Base-by-base conservation (phyloP, 2,888 invertebrate genomes). In the Amiota minor region DNA sequence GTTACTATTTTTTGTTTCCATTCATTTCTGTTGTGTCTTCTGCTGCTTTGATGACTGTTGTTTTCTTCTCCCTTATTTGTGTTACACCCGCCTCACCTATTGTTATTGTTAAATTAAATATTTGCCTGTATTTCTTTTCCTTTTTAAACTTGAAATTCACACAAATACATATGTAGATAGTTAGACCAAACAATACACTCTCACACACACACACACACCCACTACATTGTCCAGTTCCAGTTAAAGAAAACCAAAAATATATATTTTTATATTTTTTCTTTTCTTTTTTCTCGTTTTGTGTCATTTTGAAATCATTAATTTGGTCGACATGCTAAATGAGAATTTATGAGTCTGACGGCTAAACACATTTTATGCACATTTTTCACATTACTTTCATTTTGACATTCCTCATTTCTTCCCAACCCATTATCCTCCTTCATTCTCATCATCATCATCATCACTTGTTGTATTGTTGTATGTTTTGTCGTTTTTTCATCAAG, bases 301-400 rank as follows among this genome's bases (percentile, higher is more conserved):
- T 72, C 78, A 77, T 61, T 81, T 80, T 81, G 73, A 74, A 81
- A 85, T 82, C 83, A 83, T 83, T 83, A 83, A 83, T 83, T 83
- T 84, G 85, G n/a, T 10, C 53, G 50, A 82, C 83, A 78, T 81
- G 85, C 74, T 84, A 84, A 83, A 83, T 83, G 85, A 81, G 83
- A 83, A 83, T 83, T 83, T 84, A 83, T 83, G 83, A 80, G 83
- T 82, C 83, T 80, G 76, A 83, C 81, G 78, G 76, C 76, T 79
- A 80, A 73, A 84, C 65, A 67, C 65, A 67, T 67, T 67, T 67
- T 67, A 49, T 49, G 49, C 65, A 83, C 84, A 83, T 84, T 84
- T 80, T 78, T 83, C 84, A 84, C 20, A 11, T 59, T 12, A 59
- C 59, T 20, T 16, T 20, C 59, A 18, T 59, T 18, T 72, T 70